Percentiles rank a stretch among this genome's conserved stretches.
phyloP scores from a whole-genome alignment of 2,888 invertebrate species.

The Ormyrus labotus region DNA sequence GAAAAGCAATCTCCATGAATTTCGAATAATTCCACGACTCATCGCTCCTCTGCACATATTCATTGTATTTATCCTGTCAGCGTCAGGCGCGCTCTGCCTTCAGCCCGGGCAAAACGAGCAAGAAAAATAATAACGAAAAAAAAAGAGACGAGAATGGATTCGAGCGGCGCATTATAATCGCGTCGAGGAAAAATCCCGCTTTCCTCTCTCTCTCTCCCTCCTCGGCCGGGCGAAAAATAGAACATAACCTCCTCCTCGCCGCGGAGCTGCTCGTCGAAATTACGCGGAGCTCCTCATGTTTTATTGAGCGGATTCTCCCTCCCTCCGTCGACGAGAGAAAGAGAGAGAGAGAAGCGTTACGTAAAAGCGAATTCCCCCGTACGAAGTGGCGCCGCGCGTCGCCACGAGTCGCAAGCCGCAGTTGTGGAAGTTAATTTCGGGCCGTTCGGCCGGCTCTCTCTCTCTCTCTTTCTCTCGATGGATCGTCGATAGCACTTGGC shows the following conservation, averaged over 20 bases:
- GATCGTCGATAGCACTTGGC: slow-evolving; percentile 55
- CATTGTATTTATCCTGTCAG: slow-evolving; percentile 54
- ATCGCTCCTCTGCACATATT: slow-evolving; percentile 55
- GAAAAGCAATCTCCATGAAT: slow-evolving; percentile 55
- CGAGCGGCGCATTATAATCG: slow-evolving; percentile 56
- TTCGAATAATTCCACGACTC: slow-evolving; percentile 55
- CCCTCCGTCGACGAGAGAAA: no score
- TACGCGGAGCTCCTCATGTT: slow-evolving; percentile 30
- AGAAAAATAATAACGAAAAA: slow-evolving; percentile 54
- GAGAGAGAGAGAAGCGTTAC: slow-evolving; percentile 17
- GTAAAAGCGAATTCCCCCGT: slow-evolving; percentile 3
- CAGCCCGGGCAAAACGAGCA: slow-evolving; percentile 19
- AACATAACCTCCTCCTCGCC: slow-evolving; percentile 14
- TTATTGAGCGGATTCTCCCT: slow-evolving; percentile 43
- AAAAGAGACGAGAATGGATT: slow-evolving; percentile 38
- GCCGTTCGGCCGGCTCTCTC: not conserved
- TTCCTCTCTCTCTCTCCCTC: not conserved
- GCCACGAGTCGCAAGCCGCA: not conserved
- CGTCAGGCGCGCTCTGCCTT: slow-evolving; percentile 33
- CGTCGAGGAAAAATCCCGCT: slow-evolving; percentile 37
- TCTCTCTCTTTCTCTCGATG: slow-evolving; percentile 16
- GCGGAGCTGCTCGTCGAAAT: slow-evolving; percentile 7
- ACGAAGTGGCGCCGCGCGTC: not conserved
- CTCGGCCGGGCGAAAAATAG: no score
- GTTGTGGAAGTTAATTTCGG: slow-evolving; percentile 49